A percentile compares a stretch with the other conserved stretches of the same genome.
Evolutionary conservation across 2,888 invertebrate genomes (phyloP).

Genomic region (Labia minor): DNA sequence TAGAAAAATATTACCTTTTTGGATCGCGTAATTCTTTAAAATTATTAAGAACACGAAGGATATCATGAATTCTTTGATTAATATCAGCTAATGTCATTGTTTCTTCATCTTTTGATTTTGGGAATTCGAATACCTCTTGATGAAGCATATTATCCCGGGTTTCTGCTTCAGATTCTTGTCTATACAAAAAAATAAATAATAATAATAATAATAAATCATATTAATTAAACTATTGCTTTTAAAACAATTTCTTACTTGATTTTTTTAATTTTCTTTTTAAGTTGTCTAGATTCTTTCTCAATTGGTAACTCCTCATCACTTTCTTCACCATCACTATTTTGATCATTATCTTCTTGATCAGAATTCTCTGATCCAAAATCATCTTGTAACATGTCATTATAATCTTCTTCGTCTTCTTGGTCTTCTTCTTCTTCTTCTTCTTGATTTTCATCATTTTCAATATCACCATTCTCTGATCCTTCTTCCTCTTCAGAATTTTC

Average conservation of each 20-base stretch:
- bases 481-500: constrained; percentile 22
- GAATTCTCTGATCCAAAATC: constrained; percentile 23
- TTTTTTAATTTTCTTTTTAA: constrained; percentile 59
- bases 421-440: constrained; percentile 27
- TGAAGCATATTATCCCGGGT: constrained; percentile 67
- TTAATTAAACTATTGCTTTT: no score
- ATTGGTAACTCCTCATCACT: constrained; percentile 65
- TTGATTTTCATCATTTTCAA: constrained; percentile 23
- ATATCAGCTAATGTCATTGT: constrained; percentile 67
- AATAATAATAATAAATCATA: not conserved
- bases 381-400: constrained; percentile 25
- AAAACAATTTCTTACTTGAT: constrained; percentile 40
- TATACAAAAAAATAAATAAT: constrained; percentile 29
- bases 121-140: constrained; percentile 68
- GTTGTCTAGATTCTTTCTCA: constrained; percentile 68
- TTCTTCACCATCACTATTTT: constrained; percentile 32
- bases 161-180: constrained; percentile 67
- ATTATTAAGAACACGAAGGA: constrained; percentile 42
- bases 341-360: no score
- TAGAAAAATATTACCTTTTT: constrained; percentile 9
- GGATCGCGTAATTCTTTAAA: constrained; percentile 33
- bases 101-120: constrained; percentile 62
- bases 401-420: constrained; percentile 25
- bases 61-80: constrained; percentile 81
- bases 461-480: constrained; percentile 24